Percentiles rank a stretch among this genome's conserved stretches.
These are phyloP conservation scores for Notiomystis cincta DNA, from an alignment of 2,113 vertebrate species.

Conservation along the genomic window DNA sequence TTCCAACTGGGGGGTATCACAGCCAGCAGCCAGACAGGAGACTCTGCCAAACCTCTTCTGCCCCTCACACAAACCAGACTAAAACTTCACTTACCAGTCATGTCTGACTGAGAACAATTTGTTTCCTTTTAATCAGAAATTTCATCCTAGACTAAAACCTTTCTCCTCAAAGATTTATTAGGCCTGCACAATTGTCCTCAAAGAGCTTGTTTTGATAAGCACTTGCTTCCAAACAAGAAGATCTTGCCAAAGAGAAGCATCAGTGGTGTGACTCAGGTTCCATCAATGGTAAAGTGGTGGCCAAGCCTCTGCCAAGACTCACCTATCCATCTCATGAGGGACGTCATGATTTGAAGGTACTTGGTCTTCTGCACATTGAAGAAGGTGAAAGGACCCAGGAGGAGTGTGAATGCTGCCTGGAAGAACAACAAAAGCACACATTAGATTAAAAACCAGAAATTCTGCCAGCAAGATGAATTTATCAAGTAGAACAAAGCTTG, in stretches of 20 bases:
- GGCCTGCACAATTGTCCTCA: neutral
- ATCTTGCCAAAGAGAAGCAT: neutral
- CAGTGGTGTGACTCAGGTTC: neutral
- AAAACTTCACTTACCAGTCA: neutral
- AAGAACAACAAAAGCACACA: neutral
- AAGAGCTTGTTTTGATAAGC: neutral
- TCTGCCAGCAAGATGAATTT: neutral
- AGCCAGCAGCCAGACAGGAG: neutral
- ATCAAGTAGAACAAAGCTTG: neutral
- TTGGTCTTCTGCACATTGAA: conserved; percentile 98
- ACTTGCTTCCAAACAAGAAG: neutral
- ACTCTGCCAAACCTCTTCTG: neutral
- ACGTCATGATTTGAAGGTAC: conserved; percentile 96
- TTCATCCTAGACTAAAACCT: neutral
- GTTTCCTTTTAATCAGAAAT: neutral
- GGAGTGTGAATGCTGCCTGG: conserved; percentile 84
- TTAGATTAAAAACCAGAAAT: neutral
- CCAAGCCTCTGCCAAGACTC: conserved; percentile 62
- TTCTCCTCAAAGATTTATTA: neutral
- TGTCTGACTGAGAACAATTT: neutral
- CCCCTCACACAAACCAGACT: neutral
- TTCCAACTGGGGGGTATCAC: neutral
- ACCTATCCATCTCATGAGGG: conserved; percentile 97
- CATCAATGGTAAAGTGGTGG: neutral
- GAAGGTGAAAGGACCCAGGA: conserved; percentile 95